A percentile compares a stretch with the other conserved stretches of the same genome.
Conservation (phyloP, 1,140 invertebrate genomes). For the Cataglyphis hispanica region DNA sequence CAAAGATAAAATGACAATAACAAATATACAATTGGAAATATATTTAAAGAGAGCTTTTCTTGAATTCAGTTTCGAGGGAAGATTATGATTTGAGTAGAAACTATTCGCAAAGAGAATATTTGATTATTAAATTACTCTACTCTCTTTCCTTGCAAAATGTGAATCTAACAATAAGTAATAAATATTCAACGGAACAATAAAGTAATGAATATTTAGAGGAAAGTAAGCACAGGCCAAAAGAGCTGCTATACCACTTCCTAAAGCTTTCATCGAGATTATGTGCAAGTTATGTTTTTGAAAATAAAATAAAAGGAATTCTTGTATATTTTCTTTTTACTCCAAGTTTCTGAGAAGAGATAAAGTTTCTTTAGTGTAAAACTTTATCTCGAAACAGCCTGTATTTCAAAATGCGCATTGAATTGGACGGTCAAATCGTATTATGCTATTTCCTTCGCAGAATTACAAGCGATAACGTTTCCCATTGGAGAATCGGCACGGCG, state of each 20-base stretch:
- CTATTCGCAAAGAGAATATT: conserved; percentile 17
- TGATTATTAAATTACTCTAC: conserved; percentile 34
- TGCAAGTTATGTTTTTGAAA: conserved; percentile 10
- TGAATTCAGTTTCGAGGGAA: neutral
- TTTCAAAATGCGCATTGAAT: neutral
- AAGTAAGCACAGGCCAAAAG: conserved; percentile 16
- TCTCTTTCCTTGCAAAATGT: neutral
- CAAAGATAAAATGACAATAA: neutral
- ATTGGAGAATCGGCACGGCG: neutral
- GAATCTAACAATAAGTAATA: conserved; percentile 22
- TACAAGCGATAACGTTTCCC: conserved; percentile 7
- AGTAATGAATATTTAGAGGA: conserved; percentile 36
- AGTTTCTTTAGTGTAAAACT: neutral
- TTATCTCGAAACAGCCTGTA: neutral
- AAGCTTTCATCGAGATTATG: neutral
- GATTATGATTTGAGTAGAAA: conserved; percentile 34
- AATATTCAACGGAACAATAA: conserved; percentile 43
- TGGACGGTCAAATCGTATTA: neutral
- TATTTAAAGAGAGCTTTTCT: neutral
- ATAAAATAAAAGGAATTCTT: neutral
- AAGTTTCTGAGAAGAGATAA: neutral
- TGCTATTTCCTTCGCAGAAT: conserved; percentile 5
- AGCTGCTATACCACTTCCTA: neutral
- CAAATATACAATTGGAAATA: neutral
- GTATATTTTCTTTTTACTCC: neutral